These are phyloP conservation scores for Pyrocoelia pectoralis DNA, from an alignment of 2,888 invertebrate genomes.

Conservation along the genomic window DNA sequence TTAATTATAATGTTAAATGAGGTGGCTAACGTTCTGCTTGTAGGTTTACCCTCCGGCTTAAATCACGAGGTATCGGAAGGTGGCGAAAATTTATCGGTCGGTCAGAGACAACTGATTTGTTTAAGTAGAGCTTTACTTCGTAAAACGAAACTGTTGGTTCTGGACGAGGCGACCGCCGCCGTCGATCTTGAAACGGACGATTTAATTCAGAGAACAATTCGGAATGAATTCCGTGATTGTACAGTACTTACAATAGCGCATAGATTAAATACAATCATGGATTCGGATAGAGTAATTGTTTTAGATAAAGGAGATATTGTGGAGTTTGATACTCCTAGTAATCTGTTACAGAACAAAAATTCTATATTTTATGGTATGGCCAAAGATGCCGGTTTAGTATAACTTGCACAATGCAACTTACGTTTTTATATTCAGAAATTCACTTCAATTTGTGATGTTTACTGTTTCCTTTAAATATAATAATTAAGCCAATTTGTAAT, in stretches of 20 bases:
- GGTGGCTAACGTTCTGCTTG: too few relatives aligned
- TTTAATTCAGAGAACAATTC: slow-evolving; percentile 88
- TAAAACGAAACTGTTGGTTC: slow-evolving; percentile 84
- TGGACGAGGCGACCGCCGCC: slow-evolving; percentile 91
- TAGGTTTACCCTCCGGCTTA: slow-evolving; percentile 76
- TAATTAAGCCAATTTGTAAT: too few relatives aligned
- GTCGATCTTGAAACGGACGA: slow-evolving; percentile 92
- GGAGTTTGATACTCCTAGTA: slow-evolving; percentile 79
- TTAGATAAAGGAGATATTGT: slow-evolving; percentile 80
- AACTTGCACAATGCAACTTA: too few relatives aligned
- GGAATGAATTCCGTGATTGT: slow-evolving; percentile 84
- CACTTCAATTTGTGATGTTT: too few relatives aligned
- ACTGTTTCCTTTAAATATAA: too few relatives aligned
- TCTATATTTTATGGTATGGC: slow-evolving; percentile 86
- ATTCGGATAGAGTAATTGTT: slow-evolving; percentile 86
- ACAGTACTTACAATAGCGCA: slow-evolving; percentile 94
- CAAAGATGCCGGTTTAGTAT: slow-evolving; percentile 79
- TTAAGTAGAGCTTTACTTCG: slow-evolving; percentile 84
- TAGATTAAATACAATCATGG: slow-evolving; percentile 91
- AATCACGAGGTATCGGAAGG: slow-evolving; percentile 89
- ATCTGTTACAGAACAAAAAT: slow-evolving; percentile 71
- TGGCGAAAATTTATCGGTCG: slow-evolving; percentile 90
- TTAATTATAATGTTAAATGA: too few relatives aligned
- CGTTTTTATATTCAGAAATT: background rate
- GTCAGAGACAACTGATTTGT: slow-evolving; percentile 87